Percentiles rank a stretch among this genome's conserved stretches.
Conservation (phyloP, 2,113 vertebrate genomes). For the Formicarius rufipectus region DNA sequence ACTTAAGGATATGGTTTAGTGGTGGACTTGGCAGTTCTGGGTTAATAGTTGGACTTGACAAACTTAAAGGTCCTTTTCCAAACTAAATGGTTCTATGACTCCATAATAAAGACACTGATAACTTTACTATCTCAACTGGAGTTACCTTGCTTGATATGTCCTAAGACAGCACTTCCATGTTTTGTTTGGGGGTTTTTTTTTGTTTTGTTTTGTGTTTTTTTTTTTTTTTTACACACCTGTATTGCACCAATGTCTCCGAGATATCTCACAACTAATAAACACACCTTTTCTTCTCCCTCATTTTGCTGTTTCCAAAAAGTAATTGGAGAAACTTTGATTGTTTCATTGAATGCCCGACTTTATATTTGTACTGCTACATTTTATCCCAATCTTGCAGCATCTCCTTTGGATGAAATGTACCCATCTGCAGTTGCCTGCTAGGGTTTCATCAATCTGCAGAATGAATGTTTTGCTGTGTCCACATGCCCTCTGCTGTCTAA, state of each 20-base stretch:
- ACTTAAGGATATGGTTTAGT: background rate
- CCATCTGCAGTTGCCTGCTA: background rate
- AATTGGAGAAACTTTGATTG: background rate
- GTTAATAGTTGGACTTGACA: background rate
- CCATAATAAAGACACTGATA: background rate
- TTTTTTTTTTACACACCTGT: background rate
- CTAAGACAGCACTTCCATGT: background rate
- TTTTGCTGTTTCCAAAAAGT: background rate
- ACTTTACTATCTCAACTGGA: background rate
- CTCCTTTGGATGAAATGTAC: background rate
- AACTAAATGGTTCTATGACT: background rate
- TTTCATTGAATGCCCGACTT: background rate
- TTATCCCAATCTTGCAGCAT: background rate
- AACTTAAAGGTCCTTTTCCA: background rate
- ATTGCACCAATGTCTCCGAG: background rate
- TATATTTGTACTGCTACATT: background rate
- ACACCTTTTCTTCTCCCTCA: background rate
- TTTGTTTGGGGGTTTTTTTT: background rate
- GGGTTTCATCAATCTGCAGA: background rate
- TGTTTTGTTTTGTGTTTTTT: no score
- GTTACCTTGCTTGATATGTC: background rate
- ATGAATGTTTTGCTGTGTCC: background rate
- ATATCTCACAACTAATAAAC: background rate
- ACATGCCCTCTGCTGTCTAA: background rate
- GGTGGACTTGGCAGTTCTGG: background rate